Base-by-base conservation (phyloP, 1,140 invertebrate species). In the Nylanderia fulva region DNA sequence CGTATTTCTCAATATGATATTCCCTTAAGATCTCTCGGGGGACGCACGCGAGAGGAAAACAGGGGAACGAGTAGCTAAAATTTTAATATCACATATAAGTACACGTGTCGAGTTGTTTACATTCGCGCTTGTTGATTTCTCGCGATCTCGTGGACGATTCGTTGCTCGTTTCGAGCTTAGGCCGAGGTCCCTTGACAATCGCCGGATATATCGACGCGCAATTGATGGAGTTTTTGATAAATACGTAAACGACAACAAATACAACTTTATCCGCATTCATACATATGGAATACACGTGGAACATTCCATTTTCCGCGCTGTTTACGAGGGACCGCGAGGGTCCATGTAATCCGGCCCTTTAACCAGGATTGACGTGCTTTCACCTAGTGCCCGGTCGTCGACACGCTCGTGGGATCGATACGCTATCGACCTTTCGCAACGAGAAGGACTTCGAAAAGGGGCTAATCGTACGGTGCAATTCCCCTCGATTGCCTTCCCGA, bases 301-400 rank as follows among this genome's bases (percentile, higher is more conserved):
- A 39, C 13, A 52, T 77, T 76, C 56, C 69, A 75, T 86, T 66
- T 75, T 87, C 54, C 33, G 58, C 61, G n/a, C 45, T 68, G 77
- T 64, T 88, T 87, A 18, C 75, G 36, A 8, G 60, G 71, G 77
- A 58, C 45, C 42, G 45, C 58, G 74, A 42, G 56, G 58, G 15
- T 42, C 27, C 48, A 54, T 48, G 54, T 45, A 45, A 71, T 71
- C 36, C 71, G 56, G 56, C 64, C 72, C 54, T 71, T 45, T 60
- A 75, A 48, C 87, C 61, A 61, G 74, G 77, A 89, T 58, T 86
- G 61, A 84, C 85, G 85, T 84, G 66, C 72, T 90, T 90, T 90
- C 71, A 90, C 85, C 84, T 79, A 89, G 76, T 90, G 85, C 61
- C 86, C 86, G 89, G 89, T 88, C 88, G 77, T 85, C 86, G 86